phyloP scores from a whole-genome alignment of 2,888 invertebrate species.

The Drosophila percnosoma region DNA sequence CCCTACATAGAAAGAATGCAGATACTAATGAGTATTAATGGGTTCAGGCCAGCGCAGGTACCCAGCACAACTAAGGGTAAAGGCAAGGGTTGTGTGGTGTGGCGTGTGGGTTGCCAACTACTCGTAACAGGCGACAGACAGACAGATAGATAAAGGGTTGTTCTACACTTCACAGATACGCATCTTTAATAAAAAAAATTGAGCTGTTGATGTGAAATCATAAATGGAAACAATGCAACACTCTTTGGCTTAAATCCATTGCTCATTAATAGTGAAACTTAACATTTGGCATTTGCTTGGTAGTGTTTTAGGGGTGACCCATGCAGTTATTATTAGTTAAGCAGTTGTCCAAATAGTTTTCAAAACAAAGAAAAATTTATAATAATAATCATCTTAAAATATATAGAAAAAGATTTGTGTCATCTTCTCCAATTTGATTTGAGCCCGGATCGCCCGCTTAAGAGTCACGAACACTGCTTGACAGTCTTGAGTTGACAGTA shows the following conservation, averaged over 20 bases:
- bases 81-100: conserved; percentile 1
- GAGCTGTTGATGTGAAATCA: conserved; percentile 40
- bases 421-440: neutral
- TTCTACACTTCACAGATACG: conserved; percentile 51
- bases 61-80: conserved; percentile 16
- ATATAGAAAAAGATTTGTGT: neutral
- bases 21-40: conserved; percentile 80
- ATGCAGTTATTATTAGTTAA: neutral
- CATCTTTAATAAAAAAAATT: conserved; percentile 45
- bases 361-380: neutral
- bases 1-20: conserved; percentile 42
- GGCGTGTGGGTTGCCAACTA: conserved; percentile 46
- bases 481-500: neutral
- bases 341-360: neutral
- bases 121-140: conserved; percentile 52
- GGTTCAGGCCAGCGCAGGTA: conserved; percentile 58
- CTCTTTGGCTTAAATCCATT: neutral
- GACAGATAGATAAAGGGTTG: conserved; percentile 62
- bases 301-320: too few relatives aligned
- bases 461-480: neutral
- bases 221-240: conserved; percentile 29
- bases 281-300: neutral
- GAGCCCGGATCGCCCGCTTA: too few relatives aligned
- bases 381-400: neutral
- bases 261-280: neutral